These are phyloP conservation scores for Melanotaenia boesemani DNA, from an alignment of 2,797 vertebrate species.

Conservation along the genomic window DNA sequence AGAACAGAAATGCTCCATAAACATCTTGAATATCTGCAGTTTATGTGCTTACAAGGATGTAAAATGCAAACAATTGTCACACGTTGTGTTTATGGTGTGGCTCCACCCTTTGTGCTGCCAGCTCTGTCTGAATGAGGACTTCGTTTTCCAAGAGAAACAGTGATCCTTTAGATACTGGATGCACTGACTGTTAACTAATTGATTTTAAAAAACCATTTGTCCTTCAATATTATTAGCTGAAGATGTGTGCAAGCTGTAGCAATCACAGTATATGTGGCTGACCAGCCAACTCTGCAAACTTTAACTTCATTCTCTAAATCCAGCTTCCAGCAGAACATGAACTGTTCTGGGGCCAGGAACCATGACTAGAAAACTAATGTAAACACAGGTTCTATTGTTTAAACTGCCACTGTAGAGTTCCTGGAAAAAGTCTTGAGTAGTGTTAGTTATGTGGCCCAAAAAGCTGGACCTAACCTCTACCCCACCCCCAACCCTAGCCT, in stretches of 20 bases:
- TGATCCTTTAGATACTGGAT: not conserved
- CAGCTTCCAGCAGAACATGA: not conserved
- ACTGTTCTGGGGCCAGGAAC: not conserved
- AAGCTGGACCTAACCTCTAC: conserved; percentile 56
- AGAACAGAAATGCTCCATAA: conserved; percentile 33
- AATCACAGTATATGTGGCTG: not conserved
- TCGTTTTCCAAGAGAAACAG: not conserved
- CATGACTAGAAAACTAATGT: not conserved
- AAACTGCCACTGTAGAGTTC: not conserved
- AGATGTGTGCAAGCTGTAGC: not conserved
- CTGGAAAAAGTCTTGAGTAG: conserved; percentile 4
- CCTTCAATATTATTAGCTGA: not conserved
- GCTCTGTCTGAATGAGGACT: conserved; percentile 5
- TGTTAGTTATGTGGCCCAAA: conserved; percentile 32
- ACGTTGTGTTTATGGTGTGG: conserved; percentile 40
- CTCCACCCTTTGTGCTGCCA: conserved; percentile 32
- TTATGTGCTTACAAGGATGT: conserved; percentile 25
- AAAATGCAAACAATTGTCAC: conserved; percentile 33
- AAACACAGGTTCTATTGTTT: not conserved
- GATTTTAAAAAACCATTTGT: not conserved
- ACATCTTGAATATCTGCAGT: conserved; percentile 35
- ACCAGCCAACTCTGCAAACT: not conserved
- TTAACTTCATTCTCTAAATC: not conserved
- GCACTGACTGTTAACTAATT: not conserved
- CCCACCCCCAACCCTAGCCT: not conserved